Base-by-base conservation (phyloP, 2,113 vertebrate genomes). In the Mastomys natalensis region DNA sequence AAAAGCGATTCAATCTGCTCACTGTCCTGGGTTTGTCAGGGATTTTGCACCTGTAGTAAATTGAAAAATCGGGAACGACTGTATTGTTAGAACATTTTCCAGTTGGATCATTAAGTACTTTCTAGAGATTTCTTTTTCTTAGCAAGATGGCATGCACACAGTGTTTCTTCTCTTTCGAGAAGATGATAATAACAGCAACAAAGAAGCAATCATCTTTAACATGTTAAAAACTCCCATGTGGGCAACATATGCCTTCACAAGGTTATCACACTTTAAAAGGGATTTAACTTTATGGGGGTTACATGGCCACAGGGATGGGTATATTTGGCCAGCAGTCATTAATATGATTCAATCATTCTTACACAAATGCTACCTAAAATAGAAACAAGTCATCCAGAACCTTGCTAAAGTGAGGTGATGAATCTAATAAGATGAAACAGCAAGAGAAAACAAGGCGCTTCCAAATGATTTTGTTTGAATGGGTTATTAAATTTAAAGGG, bases 1-100 rank as follows among this genome's bases (percentile, higher is more conserved):
- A 89, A 96, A 97, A 43, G 77, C 87, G 92, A 95, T 95, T 97
- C 95, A 96, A 94, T 97, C 82, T 97, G 96, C 94, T 95, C 77
- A 77, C 26, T 90, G n/a, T 89, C 70, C 73, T 95, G 70, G 26
- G 31, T 93, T 92, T 95, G 94, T 87, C 51, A 91, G 96, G 95
- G 66, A 93, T 90, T 93, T 95, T 86, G 87, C 93, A 97, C 96
- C 96, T 97, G 96, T 72, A 76, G 16, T 85, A 94, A 96, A 94
- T 31, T 70, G 92, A 91, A 96, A 95, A 96, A 78, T 26, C 37
- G 96, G 76, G 15, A 70, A 96, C 91, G 82, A 80, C 53, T 64
- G 3, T 22, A 95, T n/a, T 93, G 78, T 95, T 94, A 96, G 91
- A 87, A 95, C 16, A 48, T 91, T 87, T 96, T 97, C 77, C 90